A percentile compares a stretch with the other conserved stretches of the same genome.
phyloP scores from a whole-genome alignment of 2,797 vertebrate genomes.

The Pampus argenteus region DNA sequence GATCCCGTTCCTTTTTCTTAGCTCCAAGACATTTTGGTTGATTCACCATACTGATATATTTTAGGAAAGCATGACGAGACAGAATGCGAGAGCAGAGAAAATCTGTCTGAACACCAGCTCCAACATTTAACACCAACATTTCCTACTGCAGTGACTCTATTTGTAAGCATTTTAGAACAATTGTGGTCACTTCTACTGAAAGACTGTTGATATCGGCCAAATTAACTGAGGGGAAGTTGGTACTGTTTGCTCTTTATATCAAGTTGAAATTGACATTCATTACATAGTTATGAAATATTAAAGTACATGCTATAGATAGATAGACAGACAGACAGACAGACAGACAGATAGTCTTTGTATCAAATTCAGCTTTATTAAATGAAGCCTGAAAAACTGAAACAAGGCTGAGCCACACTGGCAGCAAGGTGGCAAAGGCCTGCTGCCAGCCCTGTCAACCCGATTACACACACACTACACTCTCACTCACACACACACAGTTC shows the following conservation, averaged over 20 bases:
- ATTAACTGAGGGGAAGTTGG: neutral
- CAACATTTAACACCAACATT: conserved; percentile 49
- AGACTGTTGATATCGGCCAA: neutral
- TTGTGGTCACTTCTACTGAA: conserved; percentile 2
- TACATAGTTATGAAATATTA: neutral
- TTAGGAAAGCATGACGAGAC: conserved; percentile 70
- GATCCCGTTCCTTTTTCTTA: conserved; percentile 22
- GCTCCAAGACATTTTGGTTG: conserved; percentile 60
- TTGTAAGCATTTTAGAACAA: conserved; percentile 30
- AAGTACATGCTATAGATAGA: neutral
- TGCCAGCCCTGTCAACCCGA: conserved; percentile 71
- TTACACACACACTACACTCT: conserved; percentile 54
- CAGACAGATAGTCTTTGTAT: neutral
- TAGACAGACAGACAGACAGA: conserved; percentile 6
- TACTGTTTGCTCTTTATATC: neutral
- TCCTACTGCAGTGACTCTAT: conserved; percentile 30
- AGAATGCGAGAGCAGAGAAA: conserved; percentile 61
- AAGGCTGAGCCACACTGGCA: conserved; percentile 57
- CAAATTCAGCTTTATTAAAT: conserved; percentile 29
- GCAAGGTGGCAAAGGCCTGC: conserved; percentile 59
- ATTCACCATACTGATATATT: conserved; percentile 61
- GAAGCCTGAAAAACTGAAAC: conserved; percentile 49
- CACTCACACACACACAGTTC: conserved; percentile 39
- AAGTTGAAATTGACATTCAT: neutral
- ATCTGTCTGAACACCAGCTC: conserved; percentile 49